Conservation (phyloP, 2,888 invertebrate genomes). For the Camponotus fellah region DNA sequence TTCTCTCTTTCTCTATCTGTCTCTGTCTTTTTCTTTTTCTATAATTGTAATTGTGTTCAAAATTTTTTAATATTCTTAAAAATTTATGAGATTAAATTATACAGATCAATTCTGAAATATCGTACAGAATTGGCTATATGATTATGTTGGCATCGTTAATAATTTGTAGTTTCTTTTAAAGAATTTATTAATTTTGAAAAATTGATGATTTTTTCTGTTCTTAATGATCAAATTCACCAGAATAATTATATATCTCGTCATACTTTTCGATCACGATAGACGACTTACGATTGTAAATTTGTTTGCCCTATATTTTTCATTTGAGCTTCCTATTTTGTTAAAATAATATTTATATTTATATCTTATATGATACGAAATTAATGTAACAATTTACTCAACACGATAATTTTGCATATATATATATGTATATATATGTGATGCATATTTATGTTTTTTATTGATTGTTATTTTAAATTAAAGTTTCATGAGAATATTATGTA, state of each 20-base stretch:
- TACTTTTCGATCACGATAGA: not conserved
- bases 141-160: conserved; percentile 27
- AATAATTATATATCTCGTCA: conserved; percentile 12
- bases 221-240: not conserved
- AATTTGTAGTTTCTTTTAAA: conserved; percentile 16
- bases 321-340: not conserved
- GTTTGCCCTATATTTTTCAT: not conserved
- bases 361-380: not conserved
- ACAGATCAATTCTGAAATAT: conserved; percentile 57
- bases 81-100: conserved; percentile 57
- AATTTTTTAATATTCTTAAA: conserved; percentile 77
- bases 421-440: too few species aligned
- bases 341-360: conserved; percentile 4
- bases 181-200: not conserved
- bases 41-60: conserved; percentile 83
- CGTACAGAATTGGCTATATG: conserved; percentile 11
- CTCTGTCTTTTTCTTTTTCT: not conserved
- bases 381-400: not conserved
- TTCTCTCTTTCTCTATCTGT: not conserved
- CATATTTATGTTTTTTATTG: conserved; percentile 5
- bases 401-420: conserved; percentile 2
- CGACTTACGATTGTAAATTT: not conserved
- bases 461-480: not conserved
- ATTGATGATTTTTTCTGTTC: not conserved
- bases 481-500: conserved; percentile 12